Evolutionary conservation across 2,888 invertebrate genomes (phyloP), one percentile per base, ranked within the genome.

Genomic region (Pandemis cinnamomeana): DNA sequence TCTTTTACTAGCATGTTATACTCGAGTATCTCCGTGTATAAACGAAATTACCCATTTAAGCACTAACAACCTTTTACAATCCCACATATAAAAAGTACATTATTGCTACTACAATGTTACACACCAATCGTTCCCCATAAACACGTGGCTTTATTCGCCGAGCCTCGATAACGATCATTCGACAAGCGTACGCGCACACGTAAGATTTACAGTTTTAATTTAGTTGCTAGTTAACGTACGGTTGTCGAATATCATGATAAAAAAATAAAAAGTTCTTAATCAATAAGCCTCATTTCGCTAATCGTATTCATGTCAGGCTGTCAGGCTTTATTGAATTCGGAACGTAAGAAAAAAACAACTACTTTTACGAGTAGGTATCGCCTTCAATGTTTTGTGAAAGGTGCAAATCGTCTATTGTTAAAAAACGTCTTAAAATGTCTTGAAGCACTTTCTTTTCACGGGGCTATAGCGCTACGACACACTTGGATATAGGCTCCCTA

Each of bases 161-260:
- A 7, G 6, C 11, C 46, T 64, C 46, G 42, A 41, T 55, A 67
- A 53, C 51, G 67, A 55, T 41, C n/a, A 69, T 27, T 58, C 44
- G 58, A 69, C 46, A 55, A 63, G 63, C 63, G 46, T 46, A 46
- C 7, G 63, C 44, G 46, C 44, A 63, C 44, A 5, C 13, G 41
- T n/a, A 10, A 27, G 44, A 44, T 44, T 63, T 48, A 64, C 48
- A 7, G 64, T 13, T 48, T 36, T 48, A 15, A 41, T 64, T 64
- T 64, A 48, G 36, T 46, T 11, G 58, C 27, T 58, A 27, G 10
- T 27, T 58, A 58, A 58, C 11, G 58, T n/a, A 48, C 64, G 64
- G 13, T 64, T 64, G 64, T 64, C 64, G 64, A 27, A 64, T 64
- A 48, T 36, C 46, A 13, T 36, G 61, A 36, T 11, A 48, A 64